Base-by-base conservation (phyloP, 2,113 vertebrate genomes). In the Carassius carassius region DNA sequence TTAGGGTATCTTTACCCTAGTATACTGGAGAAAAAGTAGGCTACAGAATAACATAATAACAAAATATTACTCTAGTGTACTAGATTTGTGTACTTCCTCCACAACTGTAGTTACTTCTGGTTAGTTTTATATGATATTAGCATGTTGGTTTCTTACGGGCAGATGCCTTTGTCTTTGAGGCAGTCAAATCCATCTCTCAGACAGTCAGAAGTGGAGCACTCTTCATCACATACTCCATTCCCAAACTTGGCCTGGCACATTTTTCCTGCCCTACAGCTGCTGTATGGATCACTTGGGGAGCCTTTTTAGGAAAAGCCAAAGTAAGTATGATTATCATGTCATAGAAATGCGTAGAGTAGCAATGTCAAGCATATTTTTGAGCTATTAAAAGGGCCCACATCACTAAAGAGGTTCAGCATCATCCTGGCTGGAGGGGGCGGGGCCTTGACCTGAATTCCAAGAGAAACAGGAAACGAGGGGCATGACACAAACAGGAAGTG, bases 141-240 rank as follows among this genome's bases (percentile, higher is more conserved):
- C 19, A 56, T 8, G 41, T 19, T 80, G 37, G 19, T 69, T 29
- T 75, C 90, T 94, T 92, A 97, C 96, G 89, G 95, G 96, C 96
- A 97, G 78, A 82, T 72, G 13, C 86, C 74, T 70, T 88, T 87
- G 23, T 88, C 90, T 74, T 83, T 89, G 74, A 94, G 86, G 69
- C 96, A 97, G 94, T 97, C 96, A 0, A 96, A 96, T 25, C 96
- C 97, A 0, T 97, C 97, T 70, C 91, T 91, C 19, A 97, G 92
- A 89, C 97, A 98, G 8, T 92, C 92, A 0, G 95, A 90, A 1
- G 91, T 93, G 56, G 87, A 86, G 49, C 96, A 98, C 3, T 95
- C 92, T 1, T 58, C 83, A 90, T 97, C 92, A 89, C 97, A 97
- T 1, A 88, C 86, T 14, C 95, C 94, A 5, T 98, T 91, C 16